Conservation (phyloP, 2,113 vertebrate species). For the Takifugu flavidus region DNA sequence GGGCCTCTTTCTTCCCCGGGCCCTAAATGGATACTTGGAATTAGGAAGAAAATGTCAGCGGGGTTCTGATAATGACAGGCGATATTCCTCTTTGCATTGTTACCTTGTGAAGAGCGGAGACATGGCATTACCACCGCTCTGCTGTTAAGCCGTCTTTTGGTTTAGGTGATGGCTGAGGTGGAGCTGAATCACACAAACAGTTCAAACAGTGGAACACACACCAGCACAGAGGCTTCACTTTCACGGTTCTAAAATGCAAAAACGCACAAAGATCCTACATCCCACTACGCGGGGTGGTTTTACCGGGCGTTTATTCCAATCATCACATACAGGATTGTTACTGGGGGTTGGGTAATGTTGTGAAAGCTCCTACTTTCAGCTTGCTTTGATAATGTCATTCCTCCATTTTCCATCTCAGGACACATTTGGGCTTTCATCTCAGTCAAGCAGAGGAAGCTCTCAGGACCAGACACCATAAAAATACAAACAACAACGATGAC, state of each 20-base stretch:
- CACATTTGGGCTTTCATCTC: conserved; percentile 59
- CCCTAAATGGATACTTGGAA: conserved; percentile 57
- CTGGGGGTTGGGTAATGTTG: conserved; percentile 11
- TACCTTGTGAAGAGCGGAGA: conserved; percentile 17
- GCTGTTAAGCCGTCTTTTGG: conserved; percentile 38
- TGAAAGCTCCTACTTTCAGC: conserved; percentile 29
- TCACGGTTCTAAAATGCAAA: conserved; percentile 9
- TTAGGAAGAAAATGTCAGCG: conserved; percentile 36
- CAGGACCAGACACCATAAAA: conserved; percentile 30
- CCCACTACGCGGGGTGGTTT: neutral
- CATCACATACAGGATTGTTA: conserved; percentile 31
- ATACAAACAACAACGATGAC: conserved; percentile 33
- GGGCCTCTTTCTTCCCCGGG: conserved; percentile 48
- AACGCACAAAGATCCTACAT: conserved; percentile 4
- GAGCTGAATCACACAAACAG: conserved; percentile 34
- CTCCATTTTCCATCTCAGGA: conserved; percentile 29
- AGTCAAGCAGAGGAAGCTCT: conserved; percentile 36
- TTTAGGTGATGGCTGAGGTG: conserved; percentile 28
- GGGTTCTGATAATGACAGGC: conserved; percentile 33
- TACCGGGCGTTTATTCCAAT: conserved; percentile 1
- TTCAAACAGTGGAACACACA: conserved; percentile 24
- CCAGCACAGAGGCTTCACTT: conserved; percentile 2
- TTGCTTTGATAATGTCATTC: conserved; percentile 49
- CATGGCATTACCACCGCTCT: conserved; percentile 5
- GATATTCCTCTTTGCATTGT: conserved; percentile 36